phyloP scores from a whole-genome alignment of 2,888 invertebrate genomes.

The Tachina fera region DNA sequence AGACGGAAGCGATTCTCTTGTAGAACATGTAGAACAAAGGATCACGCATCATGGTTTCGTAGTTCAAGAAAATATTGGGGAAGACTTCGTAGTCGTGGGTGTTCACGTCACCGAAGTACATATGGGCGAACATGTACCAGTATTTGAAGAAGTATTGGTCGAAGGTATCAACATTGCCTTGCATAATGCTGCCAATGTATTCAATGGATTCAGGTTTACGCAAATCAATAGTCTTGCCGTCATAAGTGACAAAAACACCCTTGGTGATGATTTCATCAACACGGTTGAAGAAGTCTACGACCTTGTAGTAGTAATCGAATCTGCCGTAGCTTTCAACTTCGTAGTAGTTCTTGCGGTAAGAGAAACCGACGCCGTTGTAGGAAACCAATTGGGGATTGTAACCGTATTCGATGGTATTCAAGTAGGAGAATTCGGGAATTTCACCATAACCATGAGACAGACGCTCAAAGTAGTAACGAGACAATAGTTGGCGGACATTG shows the following conservation, averaged over 20 bases:
- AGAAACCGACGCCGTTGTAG: constrained; percentile 86
- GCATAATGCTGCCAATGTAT: constrained; percentile 84
- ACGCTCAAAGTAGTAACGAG: constrained; percentile 90
- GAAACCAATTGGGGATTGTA: constrained; percentile 86
- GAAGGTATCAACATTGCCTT: constrained; percentile 83
- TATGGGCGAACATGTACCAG: constrained; percentile 72
- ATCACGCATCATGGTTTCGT: constrained; percentile 87
- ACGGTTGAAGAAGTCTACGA: constrained; percentile 79
- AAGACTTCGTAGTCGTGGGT: constrained; percentile 76
- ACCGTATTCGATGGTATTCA: constrained; percentile 84
- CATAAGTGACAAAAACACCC: constrained; percentile 80
- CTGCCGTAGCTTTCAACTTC: constrained; percentile 82
- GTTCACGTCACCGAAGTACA: constrained; percentile 71
- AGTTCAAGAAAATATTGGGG: constrained; percentile 86
- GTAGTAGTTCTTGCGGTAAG: constrained; percentile 85
- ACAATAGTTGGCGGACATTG: constrained; percentile 86
- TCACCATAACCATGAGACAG: constrained; percentile 87
- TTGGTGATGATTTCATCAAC: constrained; percentile 83
- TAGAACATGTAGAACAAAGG: constrained; percentile 88
- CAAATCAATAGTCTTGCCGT: constrained; percentile 75
- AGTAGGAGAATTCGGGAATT: constrained; percentile 85
- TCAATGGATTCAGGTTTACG: constrained; percentile 83
- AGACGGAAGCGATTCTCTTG: constrained; percentile 85
- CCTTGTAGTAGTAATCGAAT: constrained; percentile 73
- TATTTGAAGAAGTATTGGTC: constrained; percentile 74